A percentile compares a stretch with the other conserved stretches of the same genome.
Evolutionary conservation across 2,113 vertebrate genomes (phyloP).

Genomic region (Carlito syrichta): DNA sequence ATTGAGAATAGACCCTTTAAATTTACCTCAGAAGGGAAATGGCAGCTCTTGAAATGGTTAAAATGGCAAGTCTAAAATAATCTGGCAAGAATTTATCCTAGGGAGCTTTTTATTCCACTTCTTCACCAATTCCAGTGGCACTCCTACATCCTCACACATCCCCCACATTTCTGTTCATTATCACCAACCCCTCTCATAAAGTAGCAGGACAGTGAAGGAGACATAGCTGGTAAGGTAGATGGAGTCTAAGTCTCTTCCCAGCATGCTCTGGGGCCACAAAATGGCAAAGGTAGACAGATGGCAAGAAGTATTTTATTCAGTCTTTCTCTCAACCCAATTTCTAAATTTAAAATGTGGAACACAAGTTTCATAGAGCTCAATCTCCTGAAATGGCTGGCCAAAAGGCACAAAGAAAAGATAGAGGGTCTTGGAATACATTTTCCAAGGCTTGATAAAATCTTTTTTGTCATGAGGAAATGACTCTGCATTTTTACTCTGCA

Average conservation of each 20-base stretch:
- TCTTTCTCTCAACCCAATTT: background rate
- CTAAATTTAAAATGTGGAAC: background rate
- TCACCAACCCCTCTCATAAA: background rate
- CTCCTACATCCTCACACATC: background rate
- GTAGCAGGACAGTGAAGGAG: background rate
- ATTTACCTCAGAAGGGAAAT: background rate
- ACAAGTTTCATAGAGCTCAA: background rate
- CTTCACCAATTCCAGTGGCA: rapidly evolving
- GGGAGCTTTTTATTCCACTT: background rate
- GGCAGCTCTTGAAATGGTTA: background rate
- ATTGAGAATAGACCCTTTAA: background rate
- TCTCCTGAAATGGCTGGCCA: background rate
- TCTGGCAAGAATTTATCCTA: too few species aligned
- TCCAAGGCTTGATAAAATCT: too few species aligned
- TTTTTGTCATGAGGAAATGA: background rate
- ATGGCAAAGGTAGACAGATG: background rate
- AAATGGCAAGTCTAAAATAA: background rate
- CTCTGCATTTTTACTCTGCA: background rate
- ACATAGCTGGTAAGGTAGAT: background rate
- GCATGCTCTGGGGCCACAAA: background rate
- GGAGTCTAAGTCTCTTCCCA: background rate
- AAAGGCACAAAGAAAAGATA: background rate
- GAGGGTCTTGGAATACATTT: background rate
- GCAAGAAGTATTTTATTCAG: background rate
- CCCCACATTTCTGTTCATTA: background rate